Base-by-base conservation (phyloP, 2,888 invertebrate species). In the Leptopilina syphax region DNA sequence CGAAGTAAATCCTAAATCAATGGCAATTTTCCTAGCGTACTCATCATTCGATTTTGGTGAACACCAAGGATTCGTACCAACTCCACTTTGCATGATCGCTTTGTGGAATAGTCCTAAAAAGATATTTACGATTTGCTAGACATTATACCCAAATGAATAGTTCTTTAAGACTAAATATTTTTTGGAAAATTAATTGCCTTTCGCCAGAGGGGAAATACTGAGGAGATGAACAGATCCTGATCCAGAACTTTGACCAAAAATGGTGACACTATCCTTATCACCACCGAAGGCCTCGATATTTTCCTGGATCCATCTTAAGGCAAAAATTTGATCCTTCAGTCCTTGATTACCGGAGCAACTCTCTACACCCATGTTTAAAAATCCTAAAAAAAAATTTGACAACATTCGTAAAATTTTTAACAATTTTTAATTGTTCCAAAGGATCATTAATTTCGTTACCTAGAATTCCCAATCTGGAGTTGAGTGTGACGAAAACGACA, bases 221-320 rank as follows among this genome's bases (percentile, higher is more conserved):
- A 54, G n/a, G 73, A 65, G 1, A 68, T 90, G 87, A 18, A 83
- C 81, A 0, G 82, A 76, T 6, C 76, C 67, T 8, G 76, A 83
- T 7, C 90, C 90, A 0, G 88, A 86, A 68, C 90, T 90, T n/a
- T 78, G 78, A 4, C 90, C 90, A 27, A 87, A 87, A 77, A 89
- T 79, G 5, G 90, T 90, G 0, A 90, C 85, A n/a, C 90, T 90
- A 0, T 82, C 77, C 0, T 88, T 78, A 82, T 90, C 88, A 0
- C 90, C 90, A 0, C 90, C 88, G 67, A 90, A 90, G 13, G 34
- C 70, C 0, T 80, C 65, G 4, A 90, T 90, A 50, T 90, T 90
- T 50, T 88, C 86, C 41, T 86, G 83, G 0, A 90, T 79, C 90
- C 90, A 90, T 66, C 83, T 82, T 67, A 90, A 79, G 7, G 87